Evolutionary conservation across 1,140 invertebrate species (phyloP).

Genomic region (Solenopsis fugax): DNA sequence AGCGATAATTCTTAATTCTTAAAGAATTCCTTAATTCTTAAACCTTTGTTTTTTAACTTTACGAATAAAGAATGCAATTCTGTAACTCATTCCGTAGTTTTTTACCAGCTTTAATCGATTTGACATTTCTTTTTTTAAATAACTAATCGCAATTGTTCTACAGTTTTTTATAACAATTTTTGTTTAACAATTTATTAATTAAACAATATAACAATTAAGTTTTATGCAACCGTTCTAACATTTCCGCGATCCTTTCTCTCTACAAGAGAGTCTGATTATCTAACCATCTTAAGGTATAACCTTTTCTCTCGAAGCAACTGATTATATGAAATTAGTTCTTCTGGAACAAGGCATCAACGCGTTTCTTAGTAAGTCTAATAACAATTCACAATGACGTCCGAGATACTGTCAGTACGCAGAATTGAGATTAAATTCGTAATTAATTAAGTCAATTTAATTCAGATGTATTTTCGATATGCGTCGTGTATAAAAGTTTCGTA

Average conservation of each 20-base stretch:
- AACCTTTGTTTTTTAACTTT: not conserved
- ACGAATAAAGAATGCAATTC: conserved; percentile 14
- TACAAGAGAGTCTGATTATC: conserved; percentile 50
- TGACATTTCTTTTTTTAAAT: not conserved
- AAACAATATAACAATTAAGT: not conserved
- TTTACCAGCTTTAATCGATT: not conserved
- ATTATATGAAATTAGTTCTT: not conserved
- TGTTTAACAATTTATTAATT: not conserved
- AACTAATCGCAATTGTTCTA: not conserved
- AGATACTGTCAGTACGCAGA: not conserved
- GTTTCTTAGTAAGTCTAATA: not conserved
- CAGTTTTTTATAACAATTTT: not conserved
- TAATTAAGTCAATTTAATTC: not conserved
- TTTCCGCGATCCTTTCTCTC: conserved; percentile 68
- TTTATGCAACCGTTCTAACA: conserved; percentile 9
- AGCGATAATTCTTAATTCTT: too few relatives aligned
- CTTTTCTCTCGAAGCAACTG: conserved; percentile 20
- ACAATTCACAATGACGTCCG: conserved; percentile 17
- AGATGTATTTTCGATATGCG: not conserved
- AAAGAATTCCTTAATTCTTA: too few relatives aligned
- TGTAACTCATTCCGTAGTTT: not conserved
- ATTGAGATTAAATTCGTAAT: not conserved
- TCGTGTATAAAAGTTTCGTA: not conserved
- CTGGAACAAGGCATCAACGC: not conserved
- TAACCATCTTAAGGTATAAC: conserved; percentile 41